Conservation (phyloP, 2,113 vertebrate genomes). For the Muntiacus muntjak region DNA sequence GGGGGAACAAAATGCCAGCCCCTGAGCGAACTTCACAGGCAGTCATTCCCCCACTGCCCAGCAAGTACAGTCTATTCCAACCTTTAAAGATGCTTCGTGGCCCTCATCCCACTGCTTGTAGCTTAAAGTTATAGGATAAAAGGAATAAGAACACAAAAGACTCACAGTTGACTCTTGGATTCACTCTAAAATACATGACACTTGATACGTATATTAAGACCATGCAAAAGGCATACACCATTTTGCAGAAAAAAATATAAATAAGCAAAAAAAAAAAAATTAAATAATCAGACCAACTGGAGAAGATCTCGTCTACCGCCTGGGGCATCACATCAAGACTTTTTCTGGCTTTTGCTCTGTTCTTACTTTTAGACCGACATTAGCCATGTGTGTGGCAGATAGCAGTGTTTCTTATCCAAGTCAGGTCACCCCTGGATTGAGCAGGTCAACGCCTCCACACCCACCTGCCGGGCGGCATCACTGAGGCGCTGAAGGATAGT, state of each 20-base stretch:
- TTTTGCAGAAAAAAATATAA: neutral
- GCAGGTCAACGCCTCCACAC: rapidly evolving
- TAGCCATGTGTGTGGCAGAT: rapidly evolving
- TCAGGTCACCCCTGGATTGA: neutral
- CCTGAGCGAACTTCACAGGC: rapidly evolving
- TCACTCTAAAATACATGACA: neutral
- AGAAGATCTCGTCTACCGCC: rapidly evolving
- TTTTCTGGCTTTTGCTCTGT: rapidly evolving
- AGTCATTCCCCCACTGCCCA: rapidly evolving
- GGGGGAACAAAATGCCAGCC: too few species aligned
- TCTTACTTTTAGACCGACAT: rapidly evolving
- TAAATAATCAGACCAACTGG: rapidly evolving
- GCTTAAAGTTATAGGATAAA: neutral
- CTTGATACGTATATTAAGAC: rapidly evolving
- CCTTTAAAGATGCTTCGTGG: rapidly evolving
- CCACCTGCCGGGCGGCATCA: neutral
- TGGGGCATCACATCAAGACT: neutral
- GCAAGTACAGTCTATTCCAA: neutral
- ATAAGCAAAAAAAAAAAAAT: neutral
- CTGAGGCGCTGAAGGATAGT: neutral
- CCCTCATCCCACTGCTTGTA: rapidly evolving
- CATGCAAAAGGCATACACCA: neutral
- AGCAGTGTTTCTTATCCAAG: neutral
- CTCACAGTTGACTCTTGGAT: neutral
- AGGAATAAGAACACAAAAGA: neutral